Evolutionary conservation across 1,140 invertebrate species (phyloP), one percentile per base, ranked within the genome.

Genomic region (Spodoptera litura): DNA sequence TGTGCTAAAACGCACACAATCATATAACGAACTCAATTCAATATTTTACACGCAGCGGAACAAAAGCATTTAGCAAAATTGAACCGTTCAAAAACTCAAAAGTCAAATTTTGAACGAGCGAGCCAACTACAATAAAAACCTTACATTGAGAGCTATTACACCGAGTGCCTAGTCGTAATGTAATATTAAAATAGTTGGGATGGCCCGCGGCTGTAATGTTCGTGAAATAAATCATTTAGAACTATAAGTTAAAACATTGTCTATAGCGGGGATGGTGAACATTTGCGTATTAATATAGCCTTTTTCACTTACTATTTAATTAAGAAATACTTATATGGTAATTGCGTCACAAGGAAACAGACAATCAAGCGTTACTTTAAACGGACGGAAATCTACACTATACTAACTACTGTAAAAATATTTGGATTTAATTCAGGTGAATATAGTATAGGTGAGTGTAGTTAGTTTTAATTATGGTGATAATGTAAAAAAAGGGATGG

Each of bases 141-240:
- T 85, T 78, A 81, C 79, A 86, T 85, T 80, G 78, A 82, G 86
- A 91, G 81, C 88, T 88, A 91, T 89, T 88, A 89, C 81, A 85
- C 58, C 72, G 83, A 87, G 85, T 87, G 81, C 82, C 84, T 83
- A 85, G 85, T 85, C 73, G 83, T 87, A 89, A 90, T 89, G 78
- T 85, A 90, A 88, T 90, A 90, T 90, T 88, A 90, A 90, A 89
- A 89, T 87, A 87, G 85, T 86, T 86, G 70, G 86, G 74, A 77
- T 73, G 81, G 77, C 79, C 75, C 81, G 72, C 38, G 78, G 76
- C 74, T 81, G 61, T 44, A 44, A 44, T 6, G 81, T 58, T 79
- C 20, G 31, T 13, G 84, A 85, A 88, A 86, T 83, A 86, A 89
- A 90, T 87, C 84, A 87, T 88, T 89, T 83, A 86, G 82, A 84